A percentile compares a stretch with the other conserved stretches of the same genome.
Conservation (phyloP, 2,113 vertebrate species). For the Synodontis membranacea region DNA sequence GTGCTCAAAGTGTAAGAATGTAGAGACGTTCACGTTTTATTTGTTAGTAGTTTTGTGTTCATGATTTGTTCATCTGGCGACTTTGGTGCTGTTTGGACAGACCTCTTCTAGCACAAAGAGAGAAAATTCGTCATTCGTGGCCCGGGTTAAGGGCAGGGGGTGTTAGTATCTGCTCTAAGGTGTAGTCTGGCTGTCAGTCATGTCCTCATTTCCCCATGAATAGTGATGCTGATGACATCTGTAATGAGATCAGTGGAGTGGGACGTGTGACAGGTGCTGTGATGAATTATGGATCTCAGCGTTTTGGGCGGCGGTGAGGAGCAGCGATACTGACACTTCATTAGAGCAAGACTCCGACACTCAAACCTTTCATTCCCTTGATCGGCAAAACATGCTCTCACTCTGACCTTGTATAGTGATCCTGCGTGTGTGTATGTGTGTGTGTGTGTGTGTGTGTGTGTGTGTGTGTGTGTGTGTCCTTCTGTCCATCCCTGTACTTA, state of each 20-base stretch:
- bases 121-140: background rate
- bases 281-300: constrained; percentile 20
- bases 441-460: background rate
- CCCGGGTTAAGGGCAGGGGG: background rate
- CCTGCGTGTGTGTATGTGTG: background rate
- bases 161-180: background rate
- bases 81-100: background rate
- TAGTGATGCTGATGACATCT: constrained; percentile 33
- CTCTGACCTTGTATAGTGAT: constrained; percentile 31
- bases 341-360: constrained; percentile 26
- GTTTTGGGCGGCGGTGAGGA: background rate
- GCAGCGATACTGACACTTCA: constrained; percentile 36
- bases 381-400: constrained; percentile 5
- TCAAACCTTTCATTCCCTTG: constrained; percentile 19
- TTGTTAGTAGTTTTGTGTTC: background rate
- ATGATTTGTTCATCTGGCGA: background rate
- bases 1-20: background rate
- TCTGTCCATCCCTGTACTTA: no score
- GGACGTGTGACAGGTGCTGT: constrained; percentile 3
- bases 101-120: background rate
- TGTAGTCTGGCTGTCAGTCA: constrained; percentile 4
- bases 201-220: background rate
- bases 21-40: background rate
- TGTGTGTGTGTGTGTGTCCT: background rate
- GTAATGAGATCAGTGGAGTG: constrained; percentile 34